phyloP scores from a whole-genome alignment of 1,140 invertebrate species.

The Yoshiicerus persimilis region DNA sequence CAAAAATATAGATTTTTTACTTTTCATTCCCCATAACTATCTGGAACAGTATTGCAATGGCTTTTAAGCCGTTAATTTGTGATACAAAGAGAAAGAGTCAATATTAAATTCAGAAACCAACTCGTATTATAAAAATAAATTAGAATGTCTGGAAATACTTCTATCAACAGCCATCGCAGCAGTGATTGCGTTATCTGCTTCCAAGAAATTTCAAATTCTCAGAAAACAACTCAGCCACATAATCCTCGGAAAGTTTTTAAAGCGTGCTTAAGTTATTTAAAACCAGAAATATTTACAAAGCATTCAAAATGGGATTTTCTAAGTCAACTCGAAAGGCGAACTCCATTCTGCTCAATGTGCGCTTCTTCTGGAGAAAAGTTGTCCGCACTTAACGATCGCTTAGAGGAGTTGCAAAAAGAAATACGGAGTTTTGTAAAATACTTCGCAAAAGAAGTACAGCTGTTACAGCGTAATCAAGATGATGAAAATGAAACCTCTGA shows the following conservation, averaged over 20 bases:
- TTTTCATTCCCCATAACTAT: too few relatives aligned
- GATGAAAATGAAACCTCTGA: neutral
- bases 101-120: too few relatives aligned
- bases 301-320: neutral
- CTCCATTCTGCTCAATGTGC: neutral
- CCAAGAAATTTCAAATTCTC: neutral
- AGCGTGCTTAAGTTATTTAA: neutral
- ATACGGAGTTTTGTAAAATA: neutral
- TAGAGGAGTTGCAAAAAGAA: neutral
- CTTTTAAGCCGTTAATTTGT: too few relatives aligned
- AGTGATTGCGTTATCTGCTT: neutral
- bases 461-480: neutral
- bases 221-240: neutral
- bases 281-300: neutral
- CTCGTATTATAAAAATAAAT: too few relatives aligned
- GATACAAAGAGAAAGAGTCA: too few relatives aligned
- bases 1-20: too few relatives aligned
- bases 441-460: neutral
- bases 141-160: neutral
- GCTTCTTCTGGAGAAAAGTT: neutral
- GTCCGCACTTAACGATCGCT: neutral
- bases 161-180: too few relatives aligned
- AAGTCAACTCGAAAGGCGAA: neutral
- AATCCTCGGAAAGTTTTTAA: neutral
- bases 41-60: too few relatives aligned